Evolutionary conservation across 2,113 vertebrate genomes (phyloP), one percentile per base, ranked within the genome.

Genomic region (Aspiorhynchus laticeps): DNA sequence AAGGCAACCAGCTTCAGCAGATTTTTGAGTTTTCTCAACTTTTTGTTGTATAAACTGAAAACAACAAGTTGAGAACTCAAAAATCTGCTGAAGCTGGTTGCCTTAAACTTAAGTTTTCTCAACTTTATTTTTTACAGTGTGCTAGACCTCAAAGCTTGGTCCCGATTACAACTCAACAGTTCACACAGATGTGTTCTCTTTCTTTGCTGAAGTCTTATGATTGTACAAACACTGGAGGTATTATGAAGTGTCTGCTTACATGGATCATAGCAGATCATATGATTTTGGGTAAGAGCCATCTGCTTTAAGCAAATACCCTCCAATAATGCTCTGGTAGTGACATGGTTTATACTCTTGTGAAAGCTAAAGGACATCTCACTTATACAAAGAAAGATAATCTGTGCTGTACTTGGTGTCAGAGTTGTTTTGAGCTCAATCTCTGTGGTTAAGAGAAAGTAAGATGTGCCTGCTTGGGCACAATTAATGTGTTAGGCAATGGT

Each of bases 131-230:
- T n/a, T n/a, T n/a, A n/a, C n/a, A n/a, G n/a, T n/a, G n/a, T n/a
- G 36, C 19, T 73, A 38, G 19, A 73, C 69, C 36, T 74, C 24
- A 46, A 46, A 75, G 38, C 5, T 46, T 46, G 43, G 75, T 78
- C n/a, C 14, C 51, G 31, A 33, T 3, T 78, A 5, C 17, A 56
- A 33, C 8, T 24, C 28, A 21, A 21, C 9, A 53, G 48, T 53
- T 36, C 9, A 67, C 61, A 67, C 31, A 26, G 56, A 81, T 31
- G 79, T 59, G 24, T 17, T 80, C 12, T 17, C 17, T 41, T 41
- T 61, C 7, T 46, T 89, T 28, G 41, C 41, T 73, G 33, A 38
- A 6, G 88, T 91, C 91, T 91, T 88, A 86, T 93, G 92, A 92
- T 91, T 71, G 41, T 31, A 80, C 86, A 89, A 92, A 90, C 90